Percentiles rank a stretch among this genome's conserved stretches.
phyloP scores from a whole-genome alignment of 2,113 vertebrate species.

The Nestor notabilis region DNA sequence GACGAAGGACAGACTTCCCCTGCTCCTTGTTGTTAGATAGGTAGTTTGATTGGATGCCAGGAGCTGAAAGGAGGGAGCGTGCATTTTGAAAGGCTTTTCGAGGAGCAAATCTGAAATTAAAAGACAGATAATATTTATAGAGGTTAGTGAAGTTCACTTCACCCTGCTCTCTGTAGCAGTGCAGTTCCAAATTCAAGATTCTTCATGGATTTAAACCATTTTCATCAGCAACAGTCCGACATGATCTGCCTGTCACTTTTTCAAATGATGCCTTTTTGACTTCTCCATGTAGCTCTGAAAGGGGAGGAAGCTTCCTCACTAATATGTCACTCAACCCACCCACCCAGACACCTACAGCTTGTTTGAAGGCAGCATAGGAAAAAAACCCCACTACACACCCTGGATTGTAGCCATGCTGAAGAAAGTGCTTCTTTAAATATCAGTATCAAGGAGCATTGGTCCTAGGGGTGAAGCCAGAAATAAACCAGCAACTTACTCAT shows the following conservation, averaged over 20 bases:
- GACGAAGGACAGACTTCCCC: conserved; percentile 9
- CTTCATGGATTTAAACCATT: conserved; percentile 65
- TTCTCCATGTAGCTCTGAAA: conserved; percentile 57
- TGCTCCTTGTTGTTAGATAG: conserved; percentile 34
- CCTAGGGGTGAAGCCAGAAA: conserved; percentile 49
- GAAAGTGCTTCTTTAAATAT: conserved; percentile 56
- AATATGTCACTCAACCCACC: conserved; percentile 78
- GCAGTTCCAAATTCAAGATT: conserved; percentile 61
- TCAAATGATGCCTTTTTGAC: conserved; percentile 65
- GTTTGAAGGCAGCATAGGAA: conserved; percentile 50
- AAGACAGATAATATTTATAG: conserved; percentile 34
- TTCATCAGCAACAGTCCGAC: conserved; percentile 40
- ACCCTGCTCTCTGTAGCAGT: neutral
- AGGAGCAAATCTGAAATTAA: conserved; percentile 37
- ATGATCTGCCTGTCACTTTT: conserved; percentile 72
- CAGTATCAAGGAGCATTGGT: conserved; percentile 26
- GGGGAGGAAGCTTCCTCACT: conserved; percentile 72
- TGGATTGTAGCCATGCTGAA: conserved; percentile 59
- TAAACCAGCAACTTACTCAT: neutral
- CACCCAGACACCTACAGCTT: conserved; percentile 76
- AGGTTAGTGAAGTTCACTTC: conserved; percentile 46
- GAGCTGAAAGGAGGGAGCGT: conserved; percentile 23
- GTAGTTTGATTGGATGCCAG: conserved; percentile 57
- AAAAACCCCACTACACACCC: neutral
- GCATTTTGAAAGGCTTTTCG: conserved; percentile 20